A percentile compares a stretch with the other conserved stretches of the same genome.
Conservation (phyloP, 2,113 vertebrate genomes). For the Rhinichthys klamathensis region DNA sequence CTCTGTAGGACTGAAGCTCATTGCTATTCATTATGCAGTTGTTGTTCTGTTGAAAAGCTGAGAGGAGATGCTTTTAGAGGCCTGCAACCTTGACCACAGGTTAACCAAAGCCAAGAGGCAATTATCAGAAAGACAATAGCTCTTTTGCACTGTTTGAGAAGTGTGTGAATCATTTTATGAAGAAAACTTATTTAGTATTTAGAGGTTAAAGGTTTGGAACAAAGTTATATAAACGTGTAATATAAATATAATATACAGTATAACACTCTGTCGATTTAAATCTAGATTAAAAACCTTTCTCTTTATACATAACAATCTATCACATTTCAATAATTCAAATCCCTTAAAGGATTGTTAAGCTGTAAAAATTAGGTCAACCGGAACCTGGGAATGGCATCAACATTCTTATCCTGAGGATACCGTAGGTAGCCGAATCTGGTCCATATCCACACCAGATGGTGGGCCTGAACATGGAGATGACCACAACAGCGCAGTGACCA, state of each 20-base stretch:
- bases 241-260: not conserved
- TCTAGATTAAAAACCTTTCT: too few species aligned
- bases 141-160: not conserved
- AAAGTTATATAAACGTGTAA: not conserved
- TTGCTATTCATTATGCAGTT: constrained; percentile 52
- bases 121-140: constrained; percentile 8
- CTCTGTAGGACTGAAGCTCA: constrained; percentile 47
- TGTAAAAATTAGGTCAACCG: too few species aligned
- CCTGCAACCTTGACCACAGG: constrained; percentile 29
- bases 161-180: not conserved
- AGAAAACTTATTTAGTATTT: not conserved
- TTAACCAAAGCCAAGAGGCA: not conserved
- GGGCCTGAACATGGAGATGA: too few species aligned
- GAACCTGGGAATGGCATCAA: too few species aligned
- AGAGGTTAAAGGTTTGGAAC: not conserved
- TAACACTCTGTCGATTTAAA: not conserved
- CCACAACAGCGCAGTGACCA: too few species aligned
- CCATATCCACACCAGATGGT: too few species aligned
- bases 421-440: too few species aligned
- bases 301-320: too few species aligned
- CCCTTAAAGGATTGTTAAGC: too few species aligned
- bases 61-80: constrained; percentile 22
- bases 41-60: constrained; percentile 34
- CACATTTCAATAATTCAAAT: too few species aligned
- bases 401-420: too few species aligned